Conservation (phyloP, 2,797 vertebrate genomes). For the Sarcophilus harrisii region DNA sequence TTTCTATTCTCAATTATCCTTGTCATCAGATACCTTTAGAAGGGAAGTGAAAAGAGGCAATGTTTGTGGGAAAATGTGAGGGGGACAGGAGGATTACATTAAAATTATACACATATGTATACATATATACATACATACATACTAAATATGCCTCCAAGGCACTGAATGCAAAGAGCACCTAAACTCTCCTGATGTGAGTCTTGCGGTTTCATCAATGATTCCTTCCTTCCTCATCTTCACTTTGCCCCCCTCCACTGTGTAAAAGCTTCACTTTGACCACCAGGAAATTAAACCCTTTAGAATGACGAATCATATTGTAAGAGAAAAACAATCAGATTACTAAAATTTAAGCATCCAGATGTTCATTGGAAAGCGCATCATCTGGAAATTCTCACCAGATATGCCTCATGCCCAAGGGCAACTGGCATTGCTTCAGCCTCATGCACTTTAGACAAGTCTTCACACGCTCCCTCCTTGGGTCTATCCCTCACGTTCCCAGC, state of each 20-base stretch:
- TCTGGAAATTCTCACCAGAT: background rate
- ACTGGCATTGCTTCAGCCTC: background rate
- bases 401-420: background rate
- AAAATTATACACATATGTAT: too few species aligned
- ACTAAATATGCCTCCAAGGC: background rate
- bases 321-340: background rate
- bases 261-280: background rate
- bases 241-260: background rate
- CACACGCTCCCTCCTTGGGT: fast-evolving
- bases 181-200: background rate
- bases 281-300: constrained; percentile 42
- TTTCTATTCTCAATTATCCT: background rate
- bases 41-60: background rate
- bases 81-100: background rate
- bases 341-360: background rate
- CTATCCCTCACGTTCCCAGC: background rate
- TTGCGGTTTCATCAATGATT: background rate
- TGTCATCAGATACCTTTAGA: background rate
- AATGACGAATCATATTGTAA: constrained; percentile 42
- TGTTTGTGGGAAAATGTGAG: background rate
- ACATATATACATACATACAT: background rate
- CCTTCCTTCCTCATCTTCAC: background rate
- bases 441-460: background rate
- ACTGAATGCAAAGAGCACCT: background rate
- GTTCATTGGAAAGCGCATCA: background rate